Base-by-base conservation (phyloP, 1,140 invertebrate genomes). In the Portunus trituberculatus region DNA sequence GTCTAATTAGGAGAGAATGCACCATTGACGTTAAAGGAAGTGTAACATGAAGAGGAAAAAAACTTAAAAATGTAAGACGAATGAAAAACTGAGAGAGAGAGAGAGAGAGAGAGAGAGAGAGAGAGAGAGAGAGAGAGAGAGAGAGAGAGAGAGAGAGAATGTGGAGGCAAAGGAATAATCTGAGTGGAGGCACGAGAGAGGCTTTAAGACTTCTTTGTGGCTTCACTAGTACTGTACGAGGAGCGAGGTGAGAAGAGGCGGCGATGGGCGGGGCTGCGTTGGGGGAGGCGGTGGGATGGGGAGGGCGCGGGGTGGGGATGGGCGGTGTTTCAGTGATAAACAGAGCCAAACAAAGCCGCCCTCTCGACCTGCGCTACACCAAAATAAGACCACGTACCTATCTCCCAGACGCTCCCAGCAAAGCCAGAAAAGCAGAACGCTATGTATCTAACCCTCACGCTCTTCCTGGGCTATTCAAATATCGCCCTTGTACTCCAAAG, bases 341-440 rank as follows among this genome's bases (percentile, higher is more conserved):
- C 89, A 91, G 46, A 59, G 45, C 16, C 39, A 91, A 59, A 91
- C 89, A 91, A 91, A 91, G 59, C n/a, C 59, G 89, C 59, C 89
- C 89, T 45, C 46, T 59, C 48, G 48, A 91, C 46, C 46, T 48
- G 28, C 46, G 28, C 89, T 59, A 29, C 7, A 29, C 48, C 46
- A 59, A 91, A 91, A 67, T 91, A 91, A 91, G 45, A 52, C 89
- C 48, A 91, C 46, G 89, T 59, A 91, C 59, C 89, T 59, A 91
- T 91, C 89, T 59, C 46, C n/a, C 46, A 59, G 25, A 8, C 46
- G 46, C 46, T 59, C 89, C 46, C 48, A 52, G 89, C 10, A 52
- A 87, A 46, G 84, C 31, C 31, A 87, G 31, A 16, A 32, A 87
- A 87, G 84, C 84, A 31, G 31, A 46, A 16, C 28, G 16, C 39